Base-by-base conservation (phyloP, 2,888 invertebrate species). In the Lithophane leautieri region DNA sequence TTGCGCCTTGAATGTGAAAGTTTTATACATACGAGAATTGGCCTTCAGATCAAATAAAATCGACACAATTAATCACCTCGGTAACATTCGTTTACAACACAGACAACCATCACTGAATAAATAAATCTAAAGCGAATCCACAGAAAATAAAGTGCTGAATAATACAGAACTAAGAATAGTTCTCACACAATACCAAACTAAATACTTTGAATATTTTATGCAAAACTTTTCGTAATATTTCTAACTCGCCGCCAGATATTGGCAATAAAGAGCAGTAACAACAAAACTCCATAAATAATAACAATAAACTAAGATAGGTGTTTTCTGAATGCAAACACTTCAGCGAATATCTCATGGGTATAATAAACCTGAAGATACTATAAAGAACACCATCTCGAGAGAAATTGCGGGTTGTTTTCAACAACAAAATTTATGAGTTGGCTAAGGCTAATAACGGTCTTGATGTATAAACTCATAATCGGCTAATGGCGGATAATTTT, bases 291-390 rank as follows among this genome's bases (percentile, higher is more conserved):
- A 81, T 80, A 83, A 85, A 84, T 85, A 84, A 86, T 80, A 82
- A 83, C 79, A 83, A 85, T 88, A 85, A 81, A 82, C 81, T 81
- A 72, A 82, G 71, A 84, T 82, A 84, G 79, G 81, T 83, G 78
- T 78, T 75, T 75, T 70, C 74, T 83, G 79, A 83, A 80, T 80
- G 82, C 79, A 79, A 77, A 76, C 84, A 81, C 80, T 82, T 86
- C 75, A 62, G 58, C 44, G 66, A 76, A 77, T 66, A 78, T 76
- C 88, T 86, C 87, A 70, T 63, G 88, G 81, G 88, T 47, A 72
- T 75, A 73, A 85, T 88, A 88, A 84, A 84, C 62, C 79, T 72
- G 79, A 87, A 85, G 83, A 83, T 42, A 81, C 78, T 34, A 76
- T 85, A 82, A 85, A 83, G 77, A 83, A 86, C 60, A 70, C 63